Evolutionary conservation across 2,113 vertebrate species (phyloP).

Genomic region (Pogonocichla stellata): DNA sequence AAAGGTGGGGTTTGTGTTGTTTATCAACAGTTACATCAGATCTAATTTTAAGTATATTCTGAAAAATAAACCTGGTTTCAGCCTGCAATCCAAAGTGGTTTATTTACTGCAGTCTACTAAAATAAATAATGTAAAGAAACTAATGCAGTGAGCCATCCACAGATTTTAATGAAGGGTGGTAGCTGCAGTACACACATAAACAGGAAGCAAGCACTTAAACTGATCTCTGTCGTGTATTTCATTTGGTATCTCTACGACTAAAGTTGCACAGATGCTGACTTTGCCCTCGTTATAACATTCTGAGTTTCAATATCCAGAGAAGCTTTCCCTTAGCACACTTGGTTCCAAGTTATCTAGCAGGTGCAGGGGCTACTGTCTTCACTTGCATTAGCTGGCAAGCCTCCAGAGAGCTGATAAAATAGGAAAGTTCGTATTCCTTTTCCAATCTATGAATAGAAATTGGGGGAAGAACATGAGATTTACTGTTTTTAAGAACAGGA

Average conservation of each 20-base stretch:
- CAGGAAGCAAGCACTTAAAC: background rate
- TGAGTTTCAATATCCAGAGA: background rate
- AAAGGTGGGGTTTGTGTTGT: background rate
- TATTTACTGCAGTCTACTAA: background rate
- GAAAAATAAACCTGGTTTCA: background rate
- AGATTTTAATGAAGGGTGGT: constrained; percentile 27
- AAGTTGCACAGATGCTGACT: background rate
- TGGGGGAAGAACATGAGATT: constrained; percentile 17
- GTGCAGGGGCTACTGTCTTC: constrained; percentile 30
- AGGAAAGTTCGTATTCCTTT: constrained; percentile 56
- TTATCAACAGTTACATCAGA: background rate
- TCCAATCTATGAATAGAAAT: constrained; percentile 64
- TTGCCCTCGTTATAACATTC: background rate
- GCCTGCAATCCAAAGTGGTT: background rate
- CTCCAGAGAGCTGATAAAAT: constrained; percentile 60
- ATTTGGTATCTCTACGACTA: background rate
- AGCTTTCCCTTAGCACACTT: background rate
- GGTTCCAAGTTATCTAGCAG: constrained; percentile 36
- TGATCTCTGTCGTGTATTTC: background rate
- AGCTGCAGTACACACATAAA: background rate
- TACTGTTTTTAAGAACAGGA: background rate
- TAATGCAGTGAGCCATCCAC: background rate
- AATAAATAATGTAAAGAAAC: background rate
- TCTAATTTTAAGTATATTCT: background rate
- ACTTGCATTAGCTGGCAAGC: constrained; percentile 50